Conservation (phyloP, 2,113 vertebrate genomes). For the Athene cunicularia region DNA sequence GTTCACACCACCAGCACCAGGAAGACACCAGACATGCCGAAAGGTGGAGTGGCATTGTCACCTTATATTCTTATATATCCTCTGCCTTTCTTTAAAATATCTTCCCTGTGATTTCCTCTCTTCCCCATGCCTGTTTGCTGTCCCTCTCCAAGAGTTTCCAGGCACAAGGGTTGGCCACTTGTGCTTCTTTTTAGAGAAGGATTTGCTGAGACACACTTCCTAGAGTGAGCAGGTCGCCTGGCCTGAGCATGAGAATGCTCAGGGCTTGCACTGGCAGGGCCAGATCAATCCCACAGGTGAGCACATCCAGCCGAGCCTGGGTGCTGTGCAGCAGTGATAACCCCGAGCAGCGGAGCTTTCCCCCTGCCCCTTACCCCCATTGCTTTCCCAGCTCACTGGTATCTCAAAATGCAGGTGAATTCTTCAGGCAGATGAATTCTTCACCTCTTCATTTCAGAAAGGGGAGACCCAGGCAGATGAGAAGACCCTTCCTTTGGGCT, state of each 20-base stretch:
- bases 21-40: neutral
- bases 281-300: too few species aligned
- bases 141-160: neutral
- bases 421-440: neutral
- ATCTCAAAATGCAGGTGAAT: neutral
- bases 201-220: neutral
- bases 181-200: neutral
- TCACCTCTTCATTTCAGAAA: neutral
- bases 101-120: neutral
- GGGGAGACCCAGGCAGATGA: neutral
- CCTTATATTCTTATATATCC: neutral
- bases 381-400: neutral
- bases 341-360: neutral
- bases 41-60: neutral
- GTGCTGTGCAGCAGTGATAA: neutral
- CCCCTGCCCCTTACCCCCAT: too few species aligned
- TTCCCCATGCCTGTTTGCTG: neutral
- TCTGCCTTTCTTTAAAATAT: neutral
- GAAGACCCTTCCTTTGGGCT: neutral
- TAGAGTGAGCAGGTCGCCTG: accelerated
- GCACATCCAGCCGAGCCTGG: neutral
- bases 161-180: neutral
- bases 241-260: neutral
- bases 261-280: neutral
- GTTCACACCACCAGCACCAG: neutral